These are phyloP conservation scores for Bellardia bayeri DNA, from an alignment of 2,888 invertebrate species.

Conservation along the genomic window DNA sequence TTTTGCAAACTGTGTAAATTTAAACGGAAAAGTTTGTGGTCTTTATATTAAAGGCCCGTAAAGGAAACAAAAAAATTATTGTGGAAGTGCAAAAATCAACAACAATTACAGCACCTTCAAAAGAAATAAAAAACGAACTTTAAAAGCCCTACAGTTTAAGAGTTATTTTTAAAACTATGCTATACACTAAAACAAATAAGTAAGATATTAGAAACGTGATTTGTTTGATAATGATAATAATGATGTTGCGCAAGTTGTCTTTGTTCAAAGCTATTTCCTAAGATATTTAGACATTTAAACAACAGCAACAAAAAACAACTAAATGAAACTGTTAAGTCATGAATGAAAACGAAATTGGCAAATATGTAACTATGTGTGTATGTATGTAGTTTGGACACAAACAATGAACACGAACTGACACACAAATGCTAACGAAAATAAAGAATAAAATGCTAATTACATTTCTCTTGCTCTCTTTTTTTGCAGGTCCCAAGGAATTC, in stretches of 20 bases:
- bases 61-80: not conserved
- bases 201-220: slow-evolving; percentile 56
- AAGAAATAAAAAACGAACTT: slow-evolving; percentile 29
- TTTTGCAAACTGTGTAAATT: slow-evolving; percentile 57
- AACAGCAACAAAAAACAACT: slow-evolving; percentile 38
- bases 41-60: slow-evolving; percentile 12
- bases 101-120: not conserved
- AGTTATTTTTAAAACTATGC: no score
- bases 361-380: not conserved
- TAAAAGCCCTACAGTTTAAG: slow-evolving; percentile 1
- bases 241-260: slow-evolving; percentile 65
- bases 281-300: slow-evolving; percentile 21
- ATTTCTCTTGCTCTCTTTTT: not conserved
- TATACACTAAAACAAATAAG: not conserved
- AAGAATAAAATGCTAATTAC: slow-evolving; percentile 5
- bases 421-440: not conserved
- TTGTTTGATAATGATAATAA: slow-evolving; percentile 63
- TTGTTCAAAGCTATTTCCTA: slow-evolving; percentile 23
- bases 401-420: slow-evolving; percentile 1
- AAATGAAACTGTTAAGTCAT: slow-evolving; percentile 69
- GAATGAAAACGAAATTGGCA: slow-evolving; percentile 69
- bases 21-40: slow-evolving; percentile 54
- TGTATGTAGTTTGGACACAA: not conserved
- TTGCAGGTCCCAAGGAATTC: slow-evolving; percentile 94
- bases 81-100: slow-evolving; percentile 12